These are phyloP conservation scores for Austrolebias charrua DNA, from an alignment of 2,797 vertebrate species.

Conservation along the genomic window DNA sequence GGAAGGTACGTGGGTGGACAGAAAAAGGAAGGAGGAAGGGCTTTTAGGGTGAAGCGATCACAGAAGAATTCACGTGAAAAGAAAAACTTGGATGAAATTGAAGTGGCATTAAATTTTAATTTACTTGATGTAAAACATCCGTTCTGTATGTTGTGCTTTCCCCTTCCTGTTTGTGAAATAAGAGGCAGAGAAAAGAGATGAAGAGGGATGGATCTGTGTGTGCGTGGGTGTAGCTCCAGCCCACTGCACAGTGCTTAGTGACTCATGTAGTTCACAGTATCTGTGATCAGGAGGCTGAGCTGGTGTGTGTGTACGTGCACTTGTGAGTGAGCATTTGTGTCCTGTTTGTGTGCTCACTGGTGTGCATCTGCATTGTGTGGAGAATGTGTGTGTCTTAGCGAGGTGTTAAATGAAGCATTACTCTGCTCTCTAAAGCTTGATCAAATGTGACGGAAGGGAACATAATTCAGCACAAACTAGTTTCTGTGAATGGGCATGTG, in stretches of 20 bases:
- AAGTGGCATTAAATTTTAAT: conserved; percentile 60
- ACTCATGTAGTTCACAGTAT: conserved; percentile 74
- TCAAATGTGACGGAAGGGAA: conserved; percentile 62
- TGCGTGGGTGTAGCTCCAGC: conserved; percentile 78
- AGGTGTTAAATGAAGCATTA: conserved; percentile 66
- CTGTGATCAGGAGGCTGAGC: conserved; percentile 67
- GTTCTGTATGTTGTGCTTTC: conserved; percentile 33
- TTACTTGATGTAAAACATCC: conserved; percentile 61
- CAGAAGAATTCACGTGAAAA: conserved; percentile 48
- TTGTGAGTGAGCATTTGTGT: conserved; percentile 3
- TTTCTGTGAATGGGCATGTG: conserved; percentile 36
- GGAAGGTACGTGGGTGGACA: conserved; percentile 85
- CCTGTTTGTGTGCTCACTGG: conserved; percentile 35
- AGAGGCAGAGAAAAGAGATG: conserved; percentile 50
- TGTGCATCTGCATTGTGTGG: conserved; percentile 30
- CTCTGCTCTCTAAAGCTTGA: conserved; percentile 52
- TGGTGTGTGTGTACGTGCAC: conserved; percentile 38
- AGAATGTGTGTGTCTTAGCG: conserved; percentile 55
- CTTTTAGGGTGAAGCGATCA: conserved; percentile 61
- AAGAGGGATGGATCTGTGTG: conserved; percentile 69
- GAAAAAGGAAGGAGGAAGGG: conserved; percentile 21
- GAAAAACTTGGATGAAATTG: conserved; percentile 33
- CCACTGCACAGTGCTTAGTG: conserved; percentile 78
- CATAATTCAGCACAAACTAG: conserved; percentile 31
- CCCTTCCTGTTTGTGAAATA: conserved; percentile 45